Evolutionary conservation across 2,113 vertebrate genomes (phyloP).

Genomic region (Toxotes jaculatrix): DNA sequence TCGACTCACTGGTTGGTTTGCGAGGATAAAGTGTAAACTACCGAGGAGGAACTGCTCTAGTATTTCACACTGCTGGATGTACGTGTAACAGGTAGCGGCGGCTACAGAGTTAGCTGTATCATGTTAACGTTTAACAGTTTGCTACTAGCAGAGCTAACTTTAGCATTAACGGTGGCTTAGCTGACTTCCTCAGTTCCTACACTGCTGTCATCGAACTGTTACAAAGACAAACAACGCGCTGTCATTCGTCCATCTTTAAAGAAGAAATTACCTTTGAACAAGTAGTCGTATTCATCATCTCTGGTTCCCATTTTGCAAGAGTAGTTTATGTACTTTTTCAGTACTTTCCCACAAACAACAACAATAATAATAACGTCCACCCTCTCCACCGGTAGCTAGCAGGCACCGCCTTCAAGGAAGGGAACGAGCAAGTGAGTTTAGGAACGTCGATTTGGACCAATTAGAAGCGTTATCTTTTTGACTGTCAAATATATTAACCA

Average conservation of each 20-base stretch:
- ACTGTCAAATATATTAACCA: slow-evolving; percentile 33
- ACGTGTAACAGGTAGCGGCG: not conserved
- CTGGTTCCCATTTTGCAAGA: slow-evolving; percentile 80
- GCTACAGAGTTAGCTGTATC: not conserved
- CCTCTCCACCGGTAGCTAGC: slow-evolving; percentile 33
- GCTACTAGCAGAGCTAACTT: slow-evolving; percentile 64
- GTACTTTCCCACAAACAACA: slow-evolving; percentile 48
- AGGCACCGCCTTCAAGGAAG: slow-evolving; percentile 51
- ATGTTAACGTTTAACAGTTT: slow-evolving; percentile 12
- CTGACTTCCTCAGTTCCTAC: slow-evolving; percentile 64
- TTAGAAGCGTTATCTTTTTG: not conserved
- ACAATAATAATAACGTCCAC: slow-evolving; percentile 10
- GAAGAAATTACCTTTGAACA: slow-evolving; percentile 83
- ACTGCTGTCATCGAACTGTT: slow-evolving; percentile 10
- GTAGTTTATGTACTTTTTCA: slow-evolving; percentile 42
- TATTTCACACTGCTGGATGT: not conserved
- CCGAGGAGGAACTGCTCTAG: too few species aligned
- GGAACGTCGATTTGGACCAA: slow-evolving; percentile 56
- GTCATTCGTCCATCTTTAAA: not conserved
- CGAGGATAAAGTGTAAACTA: not conserved
- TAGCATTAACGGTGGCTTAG: slow-evolving; percentile 63
- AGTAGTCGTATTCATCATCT: slow-evolving; percentile 87
- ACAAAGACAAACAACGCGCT: not conserved
- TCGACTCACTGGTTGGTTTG: not conserved
- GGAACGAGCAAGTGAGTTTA: slow-evolving; percentile 58